phyloP scores from a whole-genome alignment of 1,140 invertebrate species.

The Drosophila neocordata region DNA sequence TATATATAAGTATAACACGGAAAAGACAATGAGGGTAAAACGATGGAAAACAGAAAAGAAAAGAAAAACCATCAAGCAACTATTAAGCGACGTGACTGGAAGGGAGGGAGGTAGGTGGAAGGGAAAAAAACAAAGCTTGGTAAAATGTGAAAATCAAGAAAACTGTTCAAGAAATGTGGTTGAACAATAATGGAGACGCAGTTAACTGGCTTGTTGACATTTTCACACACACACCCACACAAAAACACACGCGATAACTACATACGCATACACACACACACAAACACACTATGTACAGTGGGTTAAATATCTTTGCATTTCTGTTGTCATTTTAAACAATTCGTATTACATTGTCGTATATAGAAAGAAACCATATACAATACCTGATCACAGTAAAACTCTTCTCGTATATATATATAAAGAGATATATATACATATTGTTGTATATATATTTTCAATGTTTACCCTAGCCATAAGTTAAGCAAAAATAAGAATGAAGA shows the following conservation, averaged over 20 bases:
- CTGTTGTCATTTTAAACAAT: background rate
- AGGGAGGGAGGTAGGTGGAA: background rate
- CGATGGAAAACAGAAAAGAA: background rate
- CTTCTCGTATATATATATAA: background rate
- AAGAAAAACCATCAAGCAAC: conserved; percentile 47
- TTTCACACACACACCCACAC: conserved; percentile 40
- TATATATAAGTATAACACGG: too few species aligned
- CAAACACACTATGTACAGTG: conserved; percentile 4
- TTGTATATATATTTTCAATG: background rate
- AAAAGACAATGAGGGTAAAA: conserved; percentile 31
- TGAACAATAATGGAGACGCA: conserved; percentile 62
- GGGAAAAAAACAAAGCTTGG: conserved; percentile 41
- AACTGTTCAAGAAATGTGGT: conserved; percentile 51
- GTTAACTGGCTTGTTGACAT: conserved; percentile 73
- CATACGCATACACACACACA: conserved; percentile 38
- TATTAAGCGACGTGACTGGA: conserved; percentile 43
- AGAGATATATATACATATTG: background rate
- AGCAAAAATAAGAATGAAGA: conserved; percentile 31
- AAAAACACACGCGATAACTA: background rate
- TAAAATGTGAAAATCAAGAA: conserved; percentile 35
- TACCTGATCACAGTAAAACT: background rate
- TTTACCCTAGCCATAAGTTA: conserved; percentile 30
- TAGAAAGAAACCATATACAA: background rate
- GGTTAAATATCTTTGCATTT: background rate
- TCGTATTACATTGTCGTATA: conserved; percentile 18